A percentile compares a stretch with the other conserved stretches of the same genome.
These are phyloP conservation scores for Stenichneumon culpator DNA, from an alignment of 2,888 invertebrate genomes.

Conservation along the genomic window DNA sequence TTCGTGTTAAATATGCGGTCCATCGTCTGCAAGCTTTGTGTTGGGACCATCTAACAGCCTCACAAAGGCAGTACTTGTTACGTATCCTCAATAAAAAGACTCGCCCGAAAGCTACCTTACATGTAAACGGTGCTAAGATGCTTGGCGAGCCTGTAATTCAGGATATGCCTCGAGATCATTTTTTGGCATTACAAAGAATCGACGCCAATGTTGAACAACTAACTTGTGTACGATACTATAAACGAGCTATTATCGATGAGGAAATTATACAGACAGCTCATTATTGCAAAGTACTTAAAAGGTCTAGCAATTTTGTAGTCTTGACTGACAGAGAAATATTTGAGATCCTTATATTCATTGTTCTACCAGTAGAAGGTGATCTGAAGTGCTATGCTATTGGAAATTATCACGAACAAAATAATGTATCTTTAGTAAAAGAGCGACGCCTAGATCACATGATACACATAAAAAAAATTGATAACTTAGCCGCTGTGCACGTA, in stretches of 20 bases:
- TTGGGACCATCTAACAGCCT: background rate
- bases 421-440: background rate
- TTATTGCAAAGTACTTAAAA: conserved; percentile 42
- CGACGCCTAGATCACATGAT: background rate
- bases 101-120: background rate
- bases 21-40: background rate
- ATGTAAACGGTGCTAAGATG: background rate
- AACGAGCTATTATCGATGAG: conserved; percentile 9
- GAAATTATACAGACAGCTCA: conserved; percentile 14
- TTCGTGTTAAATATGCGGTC: conserved; percentile 21
- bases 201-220: conserved; percentile 35
- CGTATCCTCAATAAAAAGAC: conserved; percentile 2
- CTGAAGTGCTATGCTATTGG: conserved; percentile 40
- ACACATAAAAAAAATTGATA: background rate
- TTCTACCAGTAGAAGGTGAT: background rate
- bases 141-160: conserved; percentile 15
- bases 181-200: conserved; percentile 32
- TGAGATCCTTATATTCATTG: conserved; percentile 33
- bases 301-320: conserved; percentile 40
- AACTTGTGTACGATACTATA: background rate
- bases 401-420: background rate
- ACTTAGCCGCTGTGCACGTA: background rate
- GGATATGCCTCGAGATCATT: conserved; percentile 19
- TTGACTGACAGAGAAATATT: conserved; percentile 17
- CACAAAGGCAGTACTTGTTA: background rate